Evolutionary conservation across 2,113 vertebrate genomes (phyloP).

Genomic region (Telmatochromis brachygnathus): DNA sequence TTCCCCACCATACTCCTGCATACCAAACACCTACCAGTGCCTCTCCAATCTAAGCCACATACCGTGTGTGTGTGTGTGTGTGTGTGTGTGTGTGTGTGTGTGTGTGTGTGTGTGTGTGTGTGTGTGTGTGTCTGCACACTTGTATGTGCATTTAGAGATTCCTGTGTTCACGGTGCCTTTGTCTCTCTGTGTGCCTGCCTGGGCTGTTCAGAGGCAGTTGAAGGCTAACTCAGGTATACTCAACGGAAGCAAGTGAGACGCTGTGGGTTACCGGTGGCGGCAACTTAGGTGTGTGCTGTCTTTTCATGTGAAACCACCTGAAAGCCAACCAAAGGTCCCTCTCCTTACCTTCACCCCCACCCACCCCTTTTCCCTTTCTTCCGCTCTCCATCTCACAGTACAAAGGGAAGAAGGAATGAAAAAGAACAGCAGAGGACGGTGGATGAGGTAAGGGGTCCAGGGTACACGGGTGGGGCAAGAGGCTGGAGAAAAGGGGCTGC

Average conservation of each 20-base stretch:
- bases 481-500: not conserved
- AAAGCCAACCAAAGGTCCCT: slow-evolving; percentile 59
- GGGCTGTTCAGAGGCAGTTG: not conserved
- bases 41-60: not conserved
- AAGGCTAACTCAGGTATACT: slow-evolving; percentile 31
- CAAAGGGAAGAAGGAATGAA: slow-evolving; percentile 53
- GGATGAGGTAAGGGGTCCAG: slow-evolving; percentile 41
- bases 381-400: slow-evolving; percentile 53
- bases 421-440: slow-evolving; percentile 22
- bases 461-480: slow-evolving; percentile 10
- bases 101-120: not conserved
- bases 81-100: too few relatives aligned
- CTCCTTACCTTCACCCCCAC: not conserved
- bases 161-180: not conserved
- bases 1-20: not conserved
- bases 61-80: not conserved
- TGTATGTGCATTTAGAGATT: not conserved
- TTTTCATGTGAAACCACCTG: slow-evolving; percentile 70
- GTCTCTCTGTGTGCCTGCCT: not conserved
- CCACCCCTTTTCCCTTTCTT: not conserved
- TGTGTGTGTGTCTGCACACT: not conserved
- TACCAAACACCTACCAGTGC: not conserved
- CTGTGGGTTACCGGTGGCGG: slow-evolving; percentile 29
- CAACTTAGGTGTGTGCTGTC: slow-evolving; percentile 60
- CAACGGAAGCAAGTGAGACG: slow-evolving; percentile 55